Evolutionary conservation across 2,888 invertebrate genomes (phyloP), one percentile per base, ranked within the genome.

Genomic region (Diaprepes abbreviatus): DNA sequence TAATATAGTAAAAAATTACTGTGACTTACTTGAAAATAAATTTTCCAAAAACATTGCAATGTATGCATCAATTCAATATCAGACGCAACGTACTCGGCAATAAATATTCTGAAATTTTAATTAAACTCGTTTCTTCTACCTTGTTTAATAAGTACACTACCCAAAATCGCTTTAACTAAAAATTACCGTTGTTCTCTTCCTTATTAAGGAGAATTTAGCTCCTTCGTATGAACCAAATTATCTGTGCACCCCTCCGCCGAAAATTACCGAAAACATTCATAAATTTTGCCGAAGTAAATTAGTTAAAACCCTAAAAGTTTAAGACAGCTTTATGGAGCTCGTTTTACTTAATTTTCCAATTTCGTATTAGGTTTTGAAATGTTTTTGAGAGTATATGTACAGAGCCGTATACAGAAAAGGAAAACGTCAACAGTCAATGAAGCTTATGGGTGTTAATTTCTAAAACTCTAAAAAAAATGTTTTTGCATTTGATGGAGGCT

Each of bases 221-320:
- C 24, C 21, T n/a, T n/a, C 28, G 21, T 31, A 43, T 45, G 24
- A 48, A 48, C 48, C 7, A 60, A 60, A 60, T 48, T 60, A 60
- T 48, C 48, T 35, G 48, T 35, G 59, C 31, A 7, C 48, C 59
- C 58, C 48, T 48, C 40, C 43, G 59, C 35, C 59, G 33, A 48
- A 60, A 60, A 60, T 60, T 60, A 60, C 59, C 48, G 48, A 48
- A 60, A 60, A 60, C 59, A 60, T 21, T 45, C 35, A 60, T 60
- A 60, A 60, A 60, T 60, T 60, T 21, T 45, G n/a, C 48, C 21
- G 17, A 48, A 60, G 59, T 60, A 48, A 60, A 60, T 60, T 60
- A 48, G 59, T 17, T 60, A 45, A 60, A 35, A 12, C 45, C 48
- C 45, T 21, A 28, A 48, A 60, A 48, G 31, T 59, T 59, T 43